Conservation (phyloP, 2,113 vertebrate species). For the Sinocyclocheilus maitianheensis region DNA sequence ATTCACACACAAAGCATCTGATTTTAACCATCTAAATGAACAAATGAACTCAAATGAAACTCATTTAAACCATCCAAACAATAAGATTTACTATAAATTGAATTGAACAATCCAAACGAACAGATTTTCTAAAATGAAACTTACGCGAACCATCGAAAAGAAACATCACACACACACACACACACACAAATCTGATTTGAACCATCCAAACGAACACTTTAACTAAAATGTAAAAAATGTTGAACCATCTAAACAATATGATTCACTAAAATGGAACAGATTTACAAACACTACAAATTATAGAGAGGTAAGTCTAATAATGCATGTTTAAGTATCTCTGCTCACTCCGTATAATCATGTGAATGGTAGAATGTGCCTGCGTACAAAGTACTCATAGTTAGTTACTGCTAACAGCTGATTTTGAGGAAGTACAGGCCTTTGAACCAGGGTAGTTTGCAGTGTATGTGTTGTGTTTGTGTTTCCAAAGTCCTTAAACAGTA, state of each 20-base stretch:
- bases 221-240: too few species aligned
- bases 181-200: too few species aligned
- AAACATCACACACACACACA: too few species aligned
- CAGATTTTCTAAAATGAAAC: background rate
- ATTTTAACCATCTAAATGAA: background rate
- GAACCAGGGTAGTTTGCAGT: background rate
- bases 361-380: background rate
- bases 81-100: background rate
- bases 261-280: background rate
- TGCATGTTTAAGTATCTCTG: background rate
- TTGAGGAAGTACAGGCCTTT: background rate
- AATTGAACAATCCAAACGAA: background rate
- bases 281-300: background rate
- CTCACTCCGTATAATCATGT: background rate
- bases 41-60: background rate
- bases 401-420: background rate
- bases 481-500: conserved; percentile 1
- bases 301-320: background rate
- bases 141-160: background rate
- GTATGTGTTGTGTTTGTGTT: background rate
- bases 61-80: background rate
- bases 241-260: too few species aligned
- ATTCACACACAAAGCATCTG: background rate
- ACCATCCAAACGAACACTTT: too few species aligned
- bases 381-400: background rate